Evolutionary conservation across 2,888 invertebrate genomes (phyloP).

Genomic region (Sthenelais limicola): DNA sequence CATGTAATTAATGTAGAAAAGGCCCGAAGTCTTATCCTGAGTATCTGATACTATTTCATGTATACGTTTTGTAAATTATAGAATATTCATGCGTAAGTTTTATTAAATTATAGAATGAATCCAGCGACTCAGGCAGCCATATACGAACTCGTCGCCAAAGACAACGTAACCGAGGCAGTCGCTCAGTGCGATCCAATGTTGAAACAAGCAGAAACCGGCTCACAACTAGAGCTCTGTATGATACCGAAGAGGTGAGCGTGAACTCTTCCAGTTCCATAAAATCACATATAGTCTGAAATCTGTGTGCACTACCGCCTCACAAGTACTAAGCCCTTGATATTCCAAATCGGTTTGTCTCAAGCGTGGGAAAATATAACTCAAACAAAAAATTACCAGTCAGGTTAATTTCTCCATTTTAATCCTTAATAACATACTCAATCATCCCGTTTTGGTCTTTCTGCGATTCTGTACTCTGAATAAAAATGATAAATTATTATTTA

Average conservation of each 20-base stretch:
- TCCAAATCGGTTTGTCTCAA: too few relatives aligned
- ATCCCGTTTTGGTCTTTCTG: too few relatives aligned
- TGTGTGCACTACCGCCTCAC: background rate
- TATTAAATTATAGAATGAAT: constrained; percentile 53
- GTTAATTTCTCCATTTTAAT: too few relatives aligned
- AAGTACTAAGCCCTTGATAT: background rate
- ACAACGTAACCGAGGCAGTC: background rate
- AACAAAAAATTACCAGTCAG: too few relatives aligned
- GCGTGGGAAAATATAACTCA: too few relatives aligned
- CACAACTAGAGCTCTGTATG: constrained; percentile 69
- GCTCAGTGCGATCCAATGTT: constrained; percentile 50
- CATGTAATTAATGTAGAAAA: background rate
- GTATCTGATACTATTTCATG: background rate
- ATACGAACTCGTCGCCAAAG: constrained; percentile 51
- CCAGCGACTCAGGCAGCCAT: constrained; percentile 54
- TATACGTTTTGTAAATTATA: background rate
- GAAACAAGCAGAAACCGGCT: constrained; percentile 68
- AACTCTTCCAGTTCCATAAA: background rate
- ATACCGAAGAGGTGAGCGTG: constrained; percentile 66
- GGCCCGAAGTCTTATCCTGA: too few relatives aligned
- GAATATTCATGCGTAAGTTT: background rate
- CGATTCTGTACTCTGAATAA: too few relatives aligned
- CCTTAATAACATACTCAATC: too few relatives aligned
- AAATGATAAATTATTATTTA: too few relatives aligned
- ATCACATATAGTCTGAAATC: constrained; percentile 28